Evolutionary conservation across 2,888 invertebrate species (phyloP).

Genomic region (Crematogaster levior): DNA sequence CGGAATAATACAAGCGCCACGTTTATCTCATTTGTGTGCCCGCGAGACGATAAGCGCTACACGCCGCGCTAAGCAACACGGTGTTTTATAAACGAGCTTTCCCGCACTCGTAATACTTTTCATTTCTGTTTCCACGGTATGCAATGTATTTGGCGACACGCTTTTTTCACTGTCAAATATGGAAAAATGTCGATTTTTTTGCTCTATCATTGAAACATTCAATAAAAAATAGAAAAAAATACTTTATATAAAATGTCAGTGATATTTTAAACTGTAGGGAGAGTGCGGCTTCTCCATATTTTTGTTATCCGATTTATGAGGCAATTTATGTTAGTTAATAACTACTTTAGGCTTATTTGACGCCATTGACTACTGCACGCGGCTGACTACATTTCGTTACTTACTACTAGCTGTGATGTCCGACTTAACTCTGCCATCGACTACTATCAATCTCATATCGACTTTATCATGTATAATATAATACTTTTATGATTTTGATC

Average conservation of each 20-base stretch:
- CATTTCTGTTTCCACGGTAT: constrained; percentile 6
- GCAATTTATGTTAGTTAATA: not conserved
- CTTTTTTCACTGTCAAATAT: not conserved
- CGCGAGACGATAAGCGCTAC: constrained; percentile 35
- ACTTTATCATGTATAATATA: not conserved
- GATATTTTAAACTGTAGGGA: not conserved
- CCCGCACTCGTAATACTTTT: not conserved
- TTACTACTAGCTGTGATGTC: not conserved
- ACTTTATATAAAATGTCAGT: not conserved
- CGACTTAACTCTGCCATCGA: not conserved
- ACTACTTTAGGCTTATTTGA: not conserved
- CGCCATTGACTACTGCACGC: not conserved
- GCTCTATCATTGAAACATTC: not conserved
- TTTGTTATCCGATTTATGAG: not conserved
- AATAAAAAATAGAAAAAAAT: not conserved
- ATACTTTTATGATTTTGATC: not conserved
- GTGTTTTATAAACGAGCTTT: constrained; percentile 38
- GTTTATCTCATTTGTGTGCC: constrained; percentile 49
- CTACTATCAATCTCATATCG: not conserved
- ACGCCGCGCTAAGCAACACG: constrained; percentile 40
- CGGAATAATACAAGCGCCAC: constrained; percentile 61
- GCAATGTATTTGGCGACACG: constrained; percentile 2
- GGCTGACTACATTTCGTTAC: not conserved
- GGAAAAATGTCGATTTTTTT: constrained; percentile 1
- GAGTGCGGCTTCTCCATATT: not conserved